phyloP scores from a whole-genome alignment of 2,113 vertebrate genomes.

The Blennius ocellaris region DNA sequence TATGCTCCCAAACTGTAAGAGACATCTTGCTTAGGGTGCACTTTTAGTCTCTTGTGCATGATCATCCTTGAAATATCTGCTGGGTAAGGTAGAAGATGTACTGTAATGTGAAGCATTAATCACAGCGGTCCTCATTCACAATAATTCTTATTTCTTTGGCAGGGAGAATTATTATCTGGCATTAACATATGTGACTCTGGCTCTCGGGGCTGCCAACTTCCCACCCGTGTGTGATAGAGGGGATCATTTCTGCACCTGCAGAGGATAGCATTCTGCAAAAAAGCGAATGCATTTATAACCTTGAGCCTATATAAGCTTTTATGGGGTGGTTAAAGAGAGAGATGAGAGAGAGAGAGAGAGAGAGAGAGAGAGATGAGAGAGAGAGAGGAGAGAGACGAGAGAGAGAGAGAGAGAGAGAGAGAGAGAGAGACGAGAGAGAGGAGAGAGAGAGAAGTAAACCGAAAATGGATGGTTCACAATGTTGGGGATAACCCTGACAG shows the following conservation, averaged over 20 bases:
- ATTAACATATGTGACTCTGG: constrained; percentile 35
- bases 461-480: background rate
- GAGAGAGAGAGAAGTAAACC: background rate
- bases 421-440: too few relatives aligned
- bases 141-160: constrained; percentile 33
- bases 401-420: too few relatives aligned
- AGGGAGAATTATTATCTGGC: constrained; percentile 41
- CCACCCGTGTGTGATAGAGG: background rate
- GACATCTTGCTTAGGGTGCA: constrained; percentile 18
- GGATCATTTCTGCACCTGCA: constrained; percentile 36
- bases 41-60: constrained; percentile 20
- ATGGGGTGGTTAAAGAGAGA: constrained; percentile 8
- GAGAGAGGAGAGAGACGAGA: too few relatives aligned
- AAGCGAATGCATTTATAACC: constrained; percentile 20
- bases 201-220: constrained; percentile 10
- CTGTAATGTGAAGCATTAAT: constrained; percentile 41
- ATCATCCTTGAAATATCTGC: constrained; percentile 31
- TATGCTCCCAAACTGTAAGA: constrained; percentile 6
- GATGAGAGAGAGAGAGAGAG: too few relatives aligned
- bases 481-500: constrained; percentile 16
- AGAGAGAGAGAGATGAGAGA: too few relatives aligned
- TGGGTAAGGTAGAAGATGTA: constrained; percentile 20
- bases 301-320: constrained; percentile 37
- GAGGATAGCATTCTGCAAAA: constrained; percentile 31
- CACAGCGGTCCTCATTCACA: constrained; percentile 27